A percentile compares a stretch with the other conserved stretches of the same genome.
Conservation (phyloP, 2,797 vertebrate genomes). For the Echeneis naucrates region DNA sequence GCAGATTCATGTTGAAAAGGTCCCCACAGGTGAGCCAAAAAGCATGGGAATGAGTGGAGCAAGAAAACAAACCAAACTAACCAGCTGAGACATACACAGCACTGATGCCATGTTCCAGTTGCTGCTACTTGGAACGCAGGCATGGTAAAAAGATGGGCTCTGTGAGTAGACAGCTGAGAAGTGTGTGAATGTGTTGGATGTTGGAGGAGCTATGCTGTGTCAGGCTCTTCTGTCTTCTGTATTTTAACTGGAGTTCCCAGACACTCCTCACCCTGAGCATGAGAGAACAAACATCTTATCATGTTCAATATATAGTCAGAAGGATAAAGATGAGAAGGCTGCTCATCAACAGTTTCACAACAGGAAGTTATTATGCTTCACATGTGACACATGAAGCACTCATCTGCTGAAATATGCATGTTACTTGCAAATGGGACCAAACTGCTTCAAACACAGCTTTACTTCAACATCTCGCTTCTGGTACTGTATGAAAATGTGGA, state of each 20-base stretch:
- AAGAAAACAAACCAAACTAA: neutral
- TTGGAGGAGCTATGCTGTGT: slow-evolving; percentile 37
- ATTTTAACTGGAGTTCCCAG: slow-evolving; percentile 74
- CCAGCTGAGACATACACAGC: neutral
- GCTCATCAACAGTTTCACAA: no score
- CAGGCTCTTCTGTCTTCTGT: slow-evolving; percentile 66
- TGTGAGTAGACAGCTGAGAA: neutral
- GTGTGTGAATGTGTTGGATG: neutral
- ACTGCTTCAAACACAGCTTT: no score
- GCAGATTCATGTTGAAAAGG: slow-evolving; percentile 27
- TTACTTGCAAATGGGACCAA: no score
- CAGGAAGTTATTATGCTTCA: no score
- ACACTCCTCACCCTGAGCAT: slow-evolving; percentile 66
- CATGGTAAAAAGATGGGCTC: neutral
- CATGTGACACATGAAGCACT: no score
- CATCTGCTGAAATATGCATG: no score
- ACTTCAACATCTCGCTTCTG: no score
- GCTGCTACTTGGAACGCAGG: slow-evolving; percentile 4
- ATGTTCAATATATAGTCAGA: no score
- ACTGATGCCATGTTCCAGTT: neutral
- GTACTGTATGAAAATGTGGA: no score
- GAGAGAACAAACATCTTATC: slow-evolving; percentile 7
- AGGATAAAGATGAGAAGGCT: no score
- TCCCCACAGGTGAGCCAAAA: slow-evolving; percentile 6
- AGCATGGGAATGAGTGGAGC: neutral